Conservation (phyloP, 2,113 vertebrate species). For the Menidia beryllina region DNA sequence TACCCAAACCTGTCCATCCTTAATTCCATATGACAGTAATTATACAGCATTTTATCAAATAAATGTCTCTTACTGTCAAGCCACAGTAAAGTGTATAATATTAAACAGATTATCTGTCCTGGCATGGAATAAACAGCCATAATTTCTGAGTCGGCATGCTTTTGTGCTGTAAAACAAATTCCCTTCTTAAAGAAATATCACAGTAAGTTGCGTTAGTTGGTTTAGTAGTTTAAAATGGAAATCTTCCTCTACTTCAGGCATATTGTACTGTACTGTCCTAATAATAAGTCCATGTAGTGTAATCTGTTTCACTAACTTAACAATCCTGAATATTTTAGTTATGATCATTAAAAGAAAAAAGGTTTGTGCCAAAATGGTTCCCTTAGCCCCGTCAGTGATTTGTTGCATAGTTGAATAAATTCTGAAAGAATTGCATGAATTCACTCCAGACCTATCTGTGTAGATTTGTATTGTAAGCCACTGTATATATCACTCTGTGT, state of each 20-base stretch:
- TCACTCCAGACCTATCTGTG: constrained; percentile 84
- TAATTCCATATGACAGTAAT: constrained; percentile 9
- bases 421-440: constrained; percentile 87
- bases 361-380: constrained; percentile 69
- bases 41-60: constrained; percentile 32
- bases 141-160: constrained; percentile 58
- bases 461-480: constrained; percentile 81
- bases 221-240: constrained; percentile 21
- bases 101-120: constrained; percentile 43
- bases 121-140: constrained; percentile 80
- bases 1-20: constrained; percentile 26
- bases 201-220: constrained; percentile 19
- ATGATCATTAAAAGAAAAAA: constrained; percentile 26
- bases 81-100: constrained; percentile 29
- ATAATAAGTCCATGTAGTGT: constrained; percentile 24
- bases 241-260: constrained; percentile 8
- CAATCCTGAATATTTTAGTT: constrained; percentile 38
- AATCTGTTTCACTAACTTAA: constrained; percentile 13
- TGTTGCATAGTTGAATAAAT: constrained; percentile 68
- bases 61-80: constrained; percentile 23
- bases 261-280: constrained; percentile 29
- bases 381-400: constrained; percentile 49
- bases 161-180: constrained; percentile 38
- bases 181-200: constrained; percentile 9
- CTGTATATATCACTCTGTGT: constrained; percentile 80